These are phyloP conservation scores for Hydrolagus colliei DNA, from an alignment of 2,797 vertebrate genomes.

Conservation along the genomic window DNA sequence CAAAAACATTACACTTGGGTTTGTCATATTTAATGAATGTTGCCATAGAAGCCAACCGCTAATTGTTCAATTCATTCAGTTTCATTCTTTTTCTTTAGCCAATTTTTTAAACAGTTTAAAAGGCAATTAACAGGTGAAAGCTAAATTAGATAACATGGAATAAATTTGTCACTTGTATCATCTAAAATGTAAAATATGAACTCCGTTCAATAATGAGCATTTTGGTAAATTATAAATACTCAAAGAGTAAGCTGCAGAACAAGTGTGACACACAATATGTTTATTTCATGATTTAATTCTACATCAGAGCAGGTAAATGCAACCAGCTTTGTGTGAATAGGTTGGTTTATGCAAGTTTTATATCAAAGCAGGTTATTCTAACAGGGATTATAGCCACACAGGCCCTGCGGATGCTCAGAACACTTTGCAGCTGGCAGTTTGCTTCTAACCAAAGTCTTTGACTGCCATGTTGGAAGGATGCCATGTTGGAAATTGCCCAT, in stretches of 20 bases:
- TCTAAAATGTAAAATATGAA: background rate
- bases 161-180: background rate
- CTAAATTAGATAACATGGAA: background rate
- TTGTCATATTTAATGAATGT: constrained; percentile 4
- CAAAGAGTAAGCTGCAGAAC: background rate
- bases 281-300: background rate
- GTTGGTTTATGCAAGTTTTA: background rate
- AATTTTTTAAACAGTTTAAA: background rate
- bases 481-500: too few relatives aligned
- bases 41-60: constrained; percentile 8
- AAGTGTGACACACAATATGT: background rate
- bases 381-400: background rate
- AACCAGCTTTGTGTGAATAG: background rate
- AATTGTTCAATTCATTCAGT: background rate
- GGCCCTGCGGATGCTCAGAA: too few relatives aligned
- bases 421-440: too few relatives aligned
- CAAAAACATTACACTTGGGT: background rate
- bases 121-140: background rate
- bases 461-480: too few relatives aligned
- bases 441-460: too few relatives aligned
- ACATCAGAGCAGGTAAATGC: constrained; percentile 1
- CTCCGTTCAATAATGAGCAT: background rate
- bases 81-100: background rate
- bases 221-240: background rate
- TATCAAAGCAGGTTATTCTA: background rate